phyloP scores from a whole-genome alignment of 2,113 vertebrate genomes.

The Psilopsiagon aurifrons region DNA sequence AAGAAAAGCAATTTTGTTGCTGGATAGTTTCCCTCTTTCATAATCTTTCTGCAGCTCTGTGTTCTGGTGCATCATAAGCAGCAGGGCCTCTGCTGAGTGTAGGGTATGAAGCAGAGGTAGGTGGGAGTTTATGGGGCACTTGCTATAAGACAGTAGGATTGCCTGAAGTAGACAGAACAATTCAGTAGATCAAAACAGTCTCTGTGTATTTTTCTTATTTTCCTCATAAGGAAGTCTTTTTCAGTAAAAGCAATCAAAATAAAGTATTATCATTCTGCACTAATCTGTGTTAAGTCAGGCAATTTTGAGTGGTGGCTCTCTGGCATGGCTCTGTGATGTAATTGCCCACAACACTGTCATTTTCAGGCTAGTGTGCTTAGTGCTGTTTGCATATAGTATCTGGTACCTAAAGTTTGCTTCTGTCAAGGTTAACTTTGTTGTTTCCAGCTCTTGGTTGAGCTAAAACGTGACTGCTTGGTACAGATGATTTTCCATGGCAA shows the following conservation, averaged over 20 bases:
- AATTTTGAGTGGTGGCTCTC: background rate
- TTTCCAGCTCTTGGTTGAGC: background rate
- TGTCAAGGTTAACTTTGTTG: background rate
- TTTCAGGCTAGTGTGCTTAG: background rate
- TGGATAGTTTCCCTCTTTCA: constrained; percentile 58
- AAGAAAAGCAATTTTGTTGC: constrained; percentile 41
- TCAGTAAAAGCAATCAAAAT: background rate
- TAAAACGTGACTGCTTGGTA: background rate
- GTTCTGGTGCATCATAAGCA: constrained; percentile 3
- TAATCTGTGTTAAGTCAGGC: background rate
- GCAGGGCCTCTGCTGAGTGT: background rate
- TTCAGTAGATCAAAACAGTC: background rate
- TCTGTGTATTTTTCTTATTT: background rate
- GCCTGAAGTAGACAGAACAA: background rate
- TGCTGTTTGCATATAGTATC: rapidly evolving
- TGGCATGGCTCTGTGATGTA: background rate
- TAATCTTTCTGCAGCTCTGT: constrained; percentile 8
- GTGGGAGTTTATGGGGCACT: background rate
- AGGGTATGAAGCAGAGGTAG: background rate
- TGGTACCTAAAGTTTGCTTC: background rate
- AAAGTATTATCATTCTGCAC: background rate
- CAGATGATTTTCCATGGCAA: background rate
- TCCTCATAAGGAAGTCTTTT: background rate
- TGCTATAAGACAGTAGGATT: background rate
- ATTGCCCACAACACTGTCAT: background rate